Base-by-base conservation (phyloP, 1,140 invertebrate species). In the Trachymyrmex cornetzi region DNA sequence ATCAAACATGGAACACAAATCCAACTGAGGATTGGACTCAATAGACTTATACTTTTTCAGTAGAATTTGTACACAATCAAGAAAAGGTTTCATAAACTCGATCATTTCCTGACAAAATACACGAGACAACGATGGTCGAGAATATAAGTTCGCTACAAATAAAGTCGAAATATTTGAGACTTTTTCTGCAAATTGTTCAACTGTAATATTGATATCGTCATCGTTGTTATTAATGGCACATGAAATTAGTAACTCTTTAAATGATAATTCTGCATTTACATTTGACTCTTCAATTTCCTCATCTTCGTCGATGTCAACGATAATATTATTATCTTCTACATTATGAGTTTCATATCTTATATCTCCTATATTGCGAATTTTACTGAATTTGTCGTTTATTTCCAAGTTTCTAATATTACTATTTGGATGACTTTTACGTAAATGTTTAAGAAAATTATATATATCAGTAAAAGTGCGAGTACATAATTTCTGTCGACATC, bases 61-160 rank as follows among this genome's bases (percentile, higher is more conserved):
- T 63, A 77, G 4, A 7, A 63, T 14, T 77, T 63, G 27, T 2
- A 77, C 24, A 11, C 24, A 77, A 44, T 44, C 4, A 63, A 63
- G 38, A 12, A 24, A 27, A 50, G 0, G 3, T 77, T 12, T 77
- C 3, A n/a, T 48, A 61, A 16, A 63, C 6, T 77, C 3, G 0
- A 77, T 77, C 9, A 77, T 63, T 63, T 48, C 59, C 6, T 77
- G 38, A 77, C 57, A 77, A 61, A 77, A 44, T 27, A 12, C 9
- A 63, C 16, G 75, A 5, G 57, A 24, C 30, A 75, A 38, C 19
- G 34, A 77, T 11, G 34, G 30, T 24, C 55, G n/a, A 59, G n/a
- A 44, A n/a, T 77, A 77, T 77, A 77, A 77, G 2, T 12, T 63
- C 27, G 24, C 57, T 11, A 77, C 38, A 77, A 77, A 63, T 63